Percentiles rank a stretch among this genome's conserved stretches.
Conservation (phyloP, 2,888 invertebrate genomes). For the Choristoneura rosaceana region DNA sequence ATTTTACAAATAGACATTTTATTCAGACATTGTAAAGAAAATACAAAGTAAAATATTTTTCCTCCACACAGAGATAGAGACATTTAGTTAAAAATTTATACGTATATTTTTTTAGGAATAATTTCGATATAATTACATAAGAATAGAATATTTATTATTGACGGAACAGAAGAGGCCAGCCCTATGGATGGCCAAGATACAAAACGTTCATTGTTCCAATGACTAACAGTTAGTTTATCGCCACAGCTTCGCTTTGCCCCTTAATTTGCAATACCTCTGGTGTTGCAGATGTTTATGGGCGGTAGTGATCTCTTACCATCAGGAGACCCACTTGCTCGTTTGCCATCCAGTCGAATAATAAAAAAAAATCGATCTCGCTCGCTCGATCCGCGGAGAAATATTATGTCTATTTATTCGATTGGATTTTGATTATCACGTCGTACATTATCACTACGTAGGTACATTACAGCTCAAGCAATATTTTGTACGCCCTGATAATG, state of each 20-base stretch:
- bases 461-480: too few species aligned
- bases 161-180: constrained; percentile 29
- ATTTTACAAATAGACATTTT: constrained; percentile 80
- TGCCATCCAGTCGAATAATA: too few species aligned
- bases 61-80: constrained; percentile 74
- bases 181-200: constrained; percentile 33
- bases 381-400: too few species aligned
- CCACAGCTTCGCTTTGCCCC: constrained; percentile 5
- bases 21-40: constrained; percentile 83
- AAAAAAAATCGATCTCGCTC: too few species aligned
- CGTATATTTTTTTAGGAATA: constrained; percentile 73
- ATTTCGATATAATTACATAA: constrained; percentile 65
- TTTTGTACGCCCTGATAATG: too few species aligned
- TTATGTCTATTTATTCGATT: too few species aligned
- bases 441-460: too few species aligned
- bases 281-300: too few species aligned
- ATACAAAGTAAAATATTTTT: constrained; percentile 75
- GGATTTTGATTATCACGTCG: too few species aligned
- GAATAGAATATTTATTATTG: constrained; percentile 34
- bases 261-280: too few species aligned
- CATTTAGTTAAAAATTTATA: constrained; percentile 78
- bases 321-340: too few species aligned
- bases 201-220: constrained; percentile 21
- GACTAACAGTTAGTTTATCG: neutral
- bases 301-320: too few species aligned